phyloP scores from a whole-genome alignment of 2,113 vertebrate genomes.

The Dicrurus megarhynchus region DNA sequence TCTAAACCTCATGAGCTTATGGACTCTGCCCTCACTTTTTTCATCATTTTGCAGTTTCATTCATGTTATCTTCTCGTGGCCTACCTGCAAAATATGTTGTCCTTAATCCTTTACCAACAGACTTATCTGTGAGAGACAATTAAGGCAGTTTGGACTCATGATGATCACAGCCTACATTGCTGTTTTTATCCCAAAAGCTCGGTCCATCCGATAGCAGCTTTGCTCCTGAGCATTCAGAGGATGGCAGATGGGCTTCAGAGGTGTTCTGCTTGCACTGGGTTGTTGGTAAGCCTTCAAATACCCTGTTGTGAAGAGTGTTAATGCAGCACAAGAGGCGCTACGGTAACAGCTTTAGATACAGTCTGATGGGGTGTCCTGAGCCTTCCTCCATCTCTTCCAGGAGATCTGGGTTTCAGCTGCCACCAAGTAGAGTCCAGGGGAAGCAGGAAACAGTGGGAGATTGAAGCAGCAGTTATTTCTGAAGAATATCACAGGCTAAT shows the following conservation, averaged over 20 bases:
- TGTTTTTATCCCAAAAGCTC: background rate
- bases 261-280: background rate
- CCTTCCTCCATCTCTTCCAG: background rate
- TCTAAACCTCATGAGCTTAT: background rate
- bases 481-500: background rate
- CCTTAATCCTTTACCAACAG: background rate
- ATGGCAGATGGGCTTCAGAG: background rate
- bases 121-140: background rate
- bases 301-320: background rate
- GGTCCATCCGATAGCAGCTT: accelerated
- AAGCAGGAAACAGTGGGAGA: background rate
- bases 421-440: background rate
- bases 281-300: background rate
- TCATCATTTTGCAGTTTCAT: background rate
- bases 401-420: background rate
- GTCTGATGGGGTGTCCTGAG: background rate
- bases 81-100: background rate
- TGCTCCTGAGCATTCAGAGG: background rate
- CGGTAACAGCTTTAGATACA: background rate
- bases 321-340: background rate
- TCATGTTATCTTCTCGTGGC: background rate
- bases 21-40: background rate
- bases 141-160: background rate
- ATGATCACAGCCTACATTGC: no score
- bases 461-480: background rate